Base-by-base conservation (phyloP, 1,140 invertebrate species). In the Euura saliciscinereae region DNA sequence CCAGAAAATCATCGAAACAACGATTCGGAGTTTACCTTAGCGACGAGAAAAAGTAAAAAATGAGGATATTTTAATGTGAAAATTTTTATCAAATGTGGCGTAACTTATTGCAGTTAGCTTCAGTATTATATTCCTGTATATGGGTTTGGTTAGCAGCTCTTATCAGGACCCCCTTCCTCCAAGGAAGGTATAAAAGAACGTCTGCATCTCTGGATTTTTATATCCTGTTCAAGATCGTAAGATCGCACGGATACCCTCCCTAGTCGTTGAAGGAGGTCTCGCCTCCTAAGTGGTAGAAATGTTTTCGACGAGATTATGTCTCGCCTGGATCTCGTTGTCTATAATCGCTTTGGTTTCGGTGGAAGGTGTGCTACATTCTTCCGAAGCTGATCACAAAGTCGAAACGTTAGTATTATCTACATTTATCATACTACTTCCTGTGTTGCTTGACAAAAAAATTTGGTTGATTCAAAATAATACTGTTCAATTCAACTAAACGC, bases 81-180 rank as follows among this genome's bases (percentile, higher is more conserved):
- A n/a, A n/a, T n/a, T n/a, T n/a, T n/a, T n/a, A n/a, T n/a, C n/a
- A n/a, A n/a, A n/a, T n/a, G n/a, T n/a, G n/a, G n/a, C n/a, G n/a
- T n/a, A n/a, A n/a, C n/a, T n/a, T n/a, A n/a, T n/a, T n/a, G n/a
- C n/a, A n/a, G n/a, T n/a, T n/a, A n/a, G n/a, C n/a, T n/a, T n/a
- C n/a, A n/a, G n/a, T n/a, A n/a, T n/a, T n/a, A n/a, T n/a, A n/a
- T n/a, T n/a, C n/a, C n/a, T n/a, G n/a, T n/a, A n/a, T n/a, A n/a
- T n/a, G n/a, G n/a, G n/a, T n/a, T n/a, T n/a, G n/a, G n/a, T n/a
- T n/a, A n/a, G n/a, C n/a, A n/a, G n/a, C 11, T 44, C 45, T 78
- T 79, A 79, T 79, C 78, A 65, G 71, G 71, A 76, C 71, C 74
- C 78, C 71, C 71, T 79, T 79, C 78, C 78, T 79, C 2, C 71